A percentile compares a stretch with the other conserved stretches of the same genome.
phyloP scores from a whole-genome alignment of 1,140 invertebrate species.

The Macrocentrus cingulum region DNA sequence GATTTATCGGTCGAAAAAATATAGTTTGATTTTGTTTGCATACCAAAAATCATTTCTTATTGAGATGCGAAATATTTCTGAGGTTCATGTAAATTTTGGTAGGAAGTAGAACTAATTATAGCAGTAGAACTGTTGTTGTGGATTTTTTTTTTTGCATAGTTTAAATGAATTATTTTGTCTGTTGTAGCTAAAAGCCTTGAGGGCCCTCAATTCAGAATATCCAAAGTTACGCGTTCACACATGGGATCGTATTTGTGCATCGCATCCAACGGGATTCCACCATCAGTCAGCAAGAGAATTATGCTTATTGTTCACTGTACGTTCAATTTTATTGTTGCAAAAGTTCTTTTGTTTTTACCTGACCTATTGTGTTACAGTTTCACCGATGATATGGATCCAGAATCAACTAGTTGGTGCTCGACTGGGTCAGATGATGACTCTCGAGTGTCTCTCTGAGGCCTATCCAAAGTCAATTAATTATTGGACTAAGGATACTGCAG shows the following conservation, averaged over 20 bases:
- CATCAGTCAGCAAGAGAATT: conserved; percentile 84
- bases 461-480: conserved; percentile 81
- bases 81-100: no score
- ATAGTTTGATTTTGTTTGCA: background rate
- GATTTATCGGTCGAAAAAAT: background rate
- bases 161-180: conserved; percentile 31
- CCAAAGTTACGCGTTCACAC: conserved; percentile 80
- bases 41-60: background rate
- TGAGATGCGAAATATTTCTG: no score
- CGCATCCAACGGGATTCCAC: conserved; percentile 81
- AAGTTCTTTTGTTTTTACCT: background rate
- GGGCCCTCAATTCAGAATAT: conserved; percentile 74
- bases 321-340: no score
- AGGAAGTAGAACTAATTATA: no score
- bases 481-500: conserved; percentile 11
- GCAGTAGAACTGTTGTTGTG: no score
- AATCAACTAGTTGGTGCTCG: conserved; percentile 81
- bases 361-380: conserved; percentile 62
- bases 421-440: conserved; percentile 70
- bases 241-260: conserved; percentile 92
- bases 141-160: no score
- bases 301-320: conserved; percentile 86
- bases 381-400: conserved; percentile 82
- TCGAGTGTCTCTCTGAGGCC: conserved; percentile 83
- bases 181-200: conserved; percentile 65